Percentiles rank a stretch among this genome's conserved stretches.
These are phyloP conservation scores for Teleogryllus oceanicus DNA, from an alignment of 2,888 invertebrate species.

Conservation along the genomic window DNA sequence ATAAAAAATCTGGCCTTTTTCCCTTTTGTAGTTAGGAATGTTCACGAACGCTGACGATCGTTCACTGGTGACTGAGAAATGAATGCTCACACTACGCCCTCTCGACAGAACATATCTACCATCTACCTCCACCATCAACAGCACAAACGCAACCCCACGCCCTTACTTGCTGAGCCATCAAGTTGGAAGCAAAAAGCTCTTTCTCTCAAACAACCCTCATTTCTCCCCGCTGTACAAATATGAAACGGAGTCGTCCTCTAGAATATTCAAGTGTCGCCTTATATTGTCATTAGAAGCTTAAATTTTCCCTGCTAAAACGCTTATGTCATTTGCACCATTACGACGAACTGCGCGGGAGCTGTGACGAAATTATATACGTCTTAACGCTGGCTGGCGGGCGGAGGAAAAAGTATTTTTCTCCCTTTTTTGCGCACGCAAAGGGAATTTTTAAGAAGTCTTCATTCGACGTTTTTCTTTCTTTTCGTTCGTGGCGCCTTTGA, in stretches of 20 bases:
- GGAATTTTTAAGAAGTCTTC: neutral
- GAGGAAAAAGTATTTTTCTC: neutral
- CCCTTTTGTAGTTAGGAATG: no score
- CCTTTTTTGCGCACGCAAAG: neutral
- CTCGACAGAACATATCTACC: no score
- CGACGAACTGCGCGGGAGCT: neutral
- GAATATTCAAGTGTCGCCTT: conserved; percentile 2
- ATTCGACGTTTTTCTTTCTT: conserved; percentile 6
- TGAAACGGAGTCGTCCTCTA: neutral
- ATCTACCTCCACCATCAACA: no score
- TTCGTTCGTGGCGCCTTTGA: neutral
- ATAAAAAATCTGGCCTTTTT: no score
- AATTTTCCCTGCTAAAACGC: neutral
- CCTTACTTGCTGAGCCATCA: no score
- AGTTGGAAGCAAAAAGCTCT: no score
- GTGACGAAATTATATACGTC: neutral
- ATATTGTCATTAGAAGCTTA: conserved; percentile 18
- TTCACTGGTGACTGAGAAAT: no score
- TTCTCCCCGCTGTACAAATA: neutral
- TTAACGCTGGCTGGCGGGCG: neutral
- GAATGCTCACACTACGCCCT: no score
- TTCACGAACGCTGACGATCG: no score
- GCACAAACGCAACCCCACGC: no score
- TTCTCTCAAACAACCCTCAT: no score
- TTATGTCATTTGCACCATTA: neutral